Evolutionary conservation across 2,888 invertebrate species (phyloP), one percentile per base, ranked within the genome.

Genomic region (Hirtodrosophila cameraria): DNA sequence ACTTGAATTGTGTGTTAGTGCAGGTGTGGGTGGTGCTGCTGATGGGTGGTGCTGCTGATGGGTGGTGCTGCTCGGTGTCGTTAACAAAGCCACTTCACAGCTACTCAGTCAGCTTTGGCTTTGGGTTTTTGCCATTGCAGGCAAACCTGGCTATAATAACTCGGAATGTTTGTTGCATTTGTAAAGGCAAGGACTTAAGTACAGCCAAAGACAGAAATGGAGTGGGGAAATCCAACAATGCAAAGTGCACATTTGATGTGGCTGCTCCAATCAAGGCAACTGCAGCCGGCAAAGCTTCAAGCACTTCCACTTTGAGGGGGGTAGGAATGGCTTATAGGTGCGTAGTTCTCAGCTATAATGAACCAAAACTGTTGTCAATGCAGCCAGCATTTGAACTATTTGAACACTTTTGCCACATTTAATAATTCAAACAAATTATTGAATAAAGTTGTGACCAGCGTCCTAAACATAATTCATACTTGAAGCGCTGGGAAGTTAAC

Each of bases 111-210:
- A 4, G 12, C 28, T 1, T 15, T 46, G 27, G 35, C 16, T n/a
- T 3, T 49, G 49, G 18, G 13, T 18, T 33, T 27, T 25, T 42
- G 49, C 12, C 28, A 18, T 38, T 11, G 50, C 50, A 33, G 28
- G 20, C 46, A 71, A 62, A 45, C 58, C 66, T 33, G 64, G 76
- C 76, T 48, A 68, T 59, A 66, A 83, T 79, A 79, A 80, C 58
- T 53, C 58, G 30, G 48, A 49, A 49, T 55, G 53, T 80, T 76
- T 80, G 80, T 62, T 63, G 60, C 59, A 43, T 23, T 11, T 31
- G 33, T 16, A n/a, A 39, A 38, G 9, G 20, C 3, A 3, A 5
- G 7, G 30, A n/a, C n/a, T n/a, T n/a, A n/a, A n/a, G n/a, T n/a
- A n/a, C n/a, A n/a, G n/a, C n/a, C n/a, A n/a, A n/a, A n/a, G n/a